Percentiles rank a stretch among this genome's conserved stretches.
Evolutionary conservation across 1,140 invertebrate species (phyloP).

Genomic region (Acarapis woodi): DNA sequence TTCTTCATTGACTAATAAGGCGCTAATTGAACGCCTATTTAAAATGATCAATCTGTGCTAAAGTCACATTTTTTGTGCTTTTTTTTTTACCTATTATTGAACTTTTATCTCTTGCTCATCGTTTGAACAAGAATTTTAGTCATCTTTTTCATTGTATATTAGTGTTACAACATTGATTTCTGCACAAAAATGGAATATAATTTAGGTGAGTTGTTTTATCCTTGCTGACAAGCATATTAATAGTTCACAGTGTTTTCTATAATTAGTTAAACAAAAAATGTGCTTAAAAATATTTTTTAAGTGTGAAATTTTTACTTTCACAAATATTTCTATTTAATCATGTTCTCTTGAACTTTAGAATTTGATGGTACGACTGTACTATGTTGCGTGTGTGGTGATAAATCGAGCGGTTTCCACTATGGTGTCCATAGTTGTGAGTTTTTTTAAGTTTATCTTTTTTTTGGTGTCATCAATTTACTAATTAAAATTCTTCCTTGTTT

Average conservation of each 20-base stretch:
- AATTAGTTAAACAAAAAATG: neutral
- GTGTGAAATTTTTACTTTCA: neutral
- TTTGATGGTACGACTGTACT: constrained; percentile 91
- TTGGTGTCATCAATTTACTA: no score
- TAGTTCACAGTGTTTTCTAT: no score
- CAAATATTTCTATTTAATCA: constrained; percentile 2
- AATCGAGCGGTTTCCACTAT: constrained; percentile 96
- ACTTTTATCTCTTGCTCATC: no score
- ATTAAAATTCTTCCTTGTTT: no score
- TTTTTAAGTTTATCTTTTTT: no score
- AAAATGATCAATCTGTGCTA: no score
- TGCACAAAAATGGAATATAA: neutral
- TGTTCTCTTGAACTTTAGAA: constrained; percentile 41
- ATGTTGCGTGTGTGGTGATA: constrained; percentile 96
- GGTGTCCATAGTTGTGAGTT: constrained; percentile 97
- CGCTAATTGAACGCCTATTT: no score
- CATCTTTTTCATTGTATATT: no score
- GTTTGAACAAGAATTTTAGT: no score
- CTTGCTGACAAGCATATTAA: neutral
- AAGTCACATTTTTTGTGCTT: no score
- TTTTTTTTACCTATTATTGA: no score
- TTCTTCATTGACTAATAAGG: no score
- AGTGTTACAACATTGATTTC: neutral
- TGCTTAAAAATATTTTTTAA: neutral
- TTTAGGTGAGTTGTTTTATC: neutral